Conservation (phyloP, 2,888 invertebrate genomes). For the Nomada fabriciana region DNA sequence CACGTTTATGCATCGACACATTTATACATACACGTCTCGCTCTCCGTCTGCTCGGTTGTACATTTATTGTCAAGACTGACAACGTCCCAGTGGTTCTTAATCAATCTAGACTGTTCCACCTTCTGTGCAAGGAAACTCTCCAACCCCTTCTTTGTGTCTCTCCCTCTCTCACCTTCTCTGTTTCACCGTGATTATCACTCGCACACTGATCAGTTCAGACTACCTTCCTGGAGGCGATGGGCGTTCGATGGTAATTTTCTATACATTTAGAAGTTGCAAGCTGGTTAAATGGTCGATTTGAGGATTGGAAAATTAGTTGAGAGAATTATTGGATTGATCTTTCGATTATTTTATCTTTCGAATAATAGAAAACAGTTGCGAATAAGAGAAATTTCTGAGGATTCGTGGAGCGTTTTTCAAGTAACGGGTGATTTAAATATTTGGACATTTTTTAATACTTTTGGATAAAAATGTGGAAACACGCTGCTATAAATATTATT, state of each 20-base stretch:
- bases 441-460: too few species aligned
- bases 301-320: not conserved
- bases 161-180: not conserved
- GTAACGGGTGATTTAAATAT: too few species aligned
- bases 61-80: slow-evolving; percentile 4
- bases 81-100: not conserved
- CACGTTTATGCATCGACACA: not conserved
- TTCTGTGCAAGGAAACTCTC: slow-evolving; percentile 22
- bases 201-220: slow-evolving; percentile 2
- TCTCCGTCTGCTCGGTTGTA: slow-evolving; percentile 46
- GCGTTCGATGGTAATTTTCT: not conserved
- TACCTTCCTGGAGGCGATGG: not conserved
- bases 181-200: slow-evolving; percentile 3
- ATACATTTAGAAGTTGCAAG: not conserved
- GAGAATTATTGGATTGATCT: too few species aligned
- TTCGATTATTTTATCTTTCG: too few species aligned
- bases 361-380: too few species aligned
- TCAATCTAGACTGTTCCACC: slow-evolving; percentile 8
- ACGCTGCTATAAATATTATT: too few species aligned
- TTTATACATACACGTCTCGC: slow-evolving; percentile 32
- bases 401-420: too few species aligned
- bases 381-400: too few species aligned
- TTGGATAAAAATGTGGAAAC: too few species aligned
- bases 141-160: not conserved
- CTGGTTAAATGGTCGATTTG: not conserved